A percentile compares a stretch with the other conserved stretches of the same genome.
phyloP scores from a whole-genome alignment of 2,888 invertebrate species.

The Tenthredo mesomela region DNA sequence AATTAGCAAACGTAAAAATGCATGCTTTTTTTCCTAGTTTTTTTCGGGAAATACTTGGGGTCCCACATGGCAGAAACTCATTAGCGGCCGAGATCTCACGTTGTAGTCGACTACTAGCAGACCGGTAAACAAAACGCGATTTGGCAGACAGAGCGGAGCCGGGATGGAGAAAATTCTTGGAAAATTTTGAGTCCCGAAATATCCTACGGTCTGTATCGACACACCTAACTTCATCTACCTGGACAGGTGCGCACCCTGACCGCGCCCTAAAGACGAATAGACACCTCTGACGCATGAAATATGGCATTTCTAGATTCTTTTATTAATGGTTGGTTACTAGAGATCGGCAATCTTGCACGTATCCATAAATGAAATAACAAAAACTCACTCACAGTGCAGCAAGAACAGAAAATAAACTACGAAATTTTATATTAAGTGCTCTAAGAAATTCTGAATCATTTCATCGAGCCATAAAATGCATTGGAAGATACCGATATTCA shows the following conservation, averaged over 20 bases:
- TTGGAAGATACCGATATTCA: background rate
- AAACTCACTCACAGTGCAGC: background rate
- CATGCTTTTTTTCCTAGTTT: background rate
- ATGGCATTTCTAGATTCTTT: conserved; percentile 40
- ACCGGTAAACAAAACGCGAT: conserved; percentile 69
- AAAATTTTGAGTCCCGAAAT: conserved; percentile 62
- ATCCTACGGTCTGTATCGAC: conserved; percentile 9
- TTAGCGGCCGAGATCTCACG: conserved; percentile 64
- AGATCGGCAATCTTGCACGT: conserved; percentile 2
- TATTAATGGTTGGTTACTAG: conserved; percentile 33
- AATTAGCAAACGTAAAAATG: background rate
- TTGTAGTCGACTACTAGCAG: conserved; percentile 51
- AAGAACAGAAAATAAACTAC: background rate
- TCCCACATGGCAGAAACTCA: conserved; percentile 66
- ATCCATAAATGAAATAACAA: background rate
- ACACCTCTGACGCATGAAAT: conserved; percentile 50
- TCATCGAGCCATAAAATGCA: background rate
- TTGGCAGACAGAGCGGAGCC: conserved; percentile 76
- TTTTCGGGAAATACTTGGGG: background rate
- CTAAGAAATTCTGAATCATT: background rate
- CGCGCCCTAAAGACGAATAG: conserved; percentile 52
- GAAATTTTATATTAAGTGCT: background rate
- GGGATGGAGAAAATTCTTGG: conserved; percentile 70
- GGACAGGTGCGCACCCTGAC: conserved; percentile 74
- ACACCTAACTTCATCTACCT: conserved; percentile 70